Conservation (phyloP, 2,888 invertebrate species). For the Arrhopalites spinosus region DNA sequence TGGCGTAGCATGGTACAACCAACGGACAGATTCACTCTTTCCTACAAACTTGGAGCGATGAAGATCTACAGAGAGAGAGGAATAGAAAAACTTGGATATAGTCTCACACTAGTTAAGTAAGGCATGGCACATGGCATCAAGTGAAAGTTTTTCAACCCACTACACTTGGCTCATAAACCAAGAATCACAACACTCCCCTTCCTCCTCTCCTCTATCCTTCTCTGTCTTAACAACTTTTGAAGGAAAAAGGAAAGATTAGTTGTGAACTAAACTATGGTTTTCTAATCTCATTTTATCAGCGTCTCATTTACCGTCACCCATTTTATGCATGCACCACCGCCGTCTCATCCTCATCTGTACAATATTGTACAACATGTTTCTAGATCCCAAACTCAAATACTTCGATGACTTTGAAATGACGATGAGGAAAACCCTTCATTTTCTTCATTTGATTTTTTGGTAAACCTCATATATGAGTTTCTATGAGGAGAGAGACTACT, state of each 20-base stretch:
- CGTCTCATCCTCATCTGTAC: background rate
- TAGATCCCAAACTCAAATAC: background rate
- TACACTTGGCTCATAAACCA: background rate
- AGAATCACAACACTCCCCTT: background rate
- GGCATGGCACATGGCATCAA: background rate
- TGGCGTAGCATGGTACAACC: background rate
- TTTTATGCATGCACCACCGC: background rate
- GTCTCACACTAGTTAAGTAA: too few relatives aligned
- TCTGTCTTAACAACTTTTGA: background rate
- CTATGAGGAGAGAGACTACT: background rate
- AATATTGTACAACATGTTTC: background rate
- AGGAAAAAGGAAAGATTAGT: background rate
- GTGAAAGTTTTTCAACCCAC: background rate
- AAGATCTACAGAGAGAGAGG: background rate
- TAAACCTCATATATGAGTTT: background rate
- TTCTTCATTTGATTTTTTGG: slow-evolving; percentile 4
- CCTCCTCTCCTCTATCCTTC: background rate
- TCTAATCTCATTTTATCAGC: slow-evolving; percentile 7
- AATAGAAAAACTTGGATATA: background rate
- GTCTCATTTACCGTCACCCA: slow-evolving; percentile 18
- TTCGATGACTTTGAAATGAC: background rate
- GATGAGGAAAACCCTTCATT: background rate
- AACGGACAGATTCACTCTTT: too few relatives aligned
- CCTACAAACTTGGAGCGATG: background rate
- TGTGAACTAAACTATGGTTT: background rate